A percentile compares a stretch with the other conserved stretches of the same genome.
phyloP scores from a whole-genome alignment of 2,888 invertebrate species.

The Acleris laterana region DNA sequence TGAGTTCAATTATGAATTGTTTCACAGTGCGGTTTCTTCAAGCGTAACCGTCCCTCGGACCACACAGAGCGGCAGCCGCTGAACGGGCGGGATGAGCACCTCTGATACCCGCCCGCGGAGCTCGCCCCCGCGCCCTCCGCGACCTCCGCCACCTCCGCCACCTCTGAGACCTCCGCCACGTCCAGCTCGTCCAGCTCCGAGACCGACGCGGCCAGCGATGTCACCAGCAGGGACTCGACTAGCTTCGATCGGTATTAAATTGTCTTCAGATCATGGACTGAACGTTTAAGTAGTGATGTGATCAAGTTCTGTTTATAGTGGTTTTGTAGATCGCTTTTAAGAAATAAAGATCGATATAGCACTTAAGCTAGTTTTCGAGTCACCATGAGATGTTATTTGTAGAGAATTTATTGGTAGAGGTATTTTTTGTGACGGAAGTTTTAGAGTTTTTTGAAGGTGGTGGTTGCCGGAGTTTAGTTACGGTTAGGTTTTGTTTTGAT shows the following conservation, averaged over 20 bases:
- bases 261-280: too few relatives aligned
- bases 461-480: constrained; percentile 2
- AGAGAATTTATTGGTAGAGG: background rate
- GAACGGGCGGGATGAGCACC: constrained; percentile 91
- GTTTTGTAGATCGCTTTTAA: too few relatives aligned
- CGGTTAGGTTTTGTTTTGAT: background rate
- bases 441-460: background rate
- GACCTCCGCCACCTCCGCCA: constrained; percentile 41
- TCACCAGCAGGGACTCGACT: constrained; percentile 76
- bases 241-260: constrained; percentile 73
- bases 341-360: too few relatives aligned
- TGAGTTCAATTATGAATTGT: too few relatives aligned
- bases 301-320: too few relatives aligned
- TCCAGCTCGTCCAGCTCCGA: constrained; percentile 40
- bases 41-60: constrained; percentile 93
- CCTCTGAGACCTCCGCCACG: constrained; percentile 48
- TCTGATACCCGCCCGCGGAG: constrained; percentile 83
- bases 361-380: too few relatives aligned
- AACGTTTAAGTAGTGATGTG: too few relatives aligned
- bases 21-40: constrained; percentile 95
- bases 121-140: constrained; percentile 55
- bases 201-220: constrained; percentile 73
- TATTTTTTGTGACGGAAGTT: background rate
- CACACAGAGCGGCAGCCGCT: constrained; percentile 93
- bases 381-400: background rate